Conservation (phyloP, 2,797 vertebrate genomes). For the Sandelia bainsii region DNA sequence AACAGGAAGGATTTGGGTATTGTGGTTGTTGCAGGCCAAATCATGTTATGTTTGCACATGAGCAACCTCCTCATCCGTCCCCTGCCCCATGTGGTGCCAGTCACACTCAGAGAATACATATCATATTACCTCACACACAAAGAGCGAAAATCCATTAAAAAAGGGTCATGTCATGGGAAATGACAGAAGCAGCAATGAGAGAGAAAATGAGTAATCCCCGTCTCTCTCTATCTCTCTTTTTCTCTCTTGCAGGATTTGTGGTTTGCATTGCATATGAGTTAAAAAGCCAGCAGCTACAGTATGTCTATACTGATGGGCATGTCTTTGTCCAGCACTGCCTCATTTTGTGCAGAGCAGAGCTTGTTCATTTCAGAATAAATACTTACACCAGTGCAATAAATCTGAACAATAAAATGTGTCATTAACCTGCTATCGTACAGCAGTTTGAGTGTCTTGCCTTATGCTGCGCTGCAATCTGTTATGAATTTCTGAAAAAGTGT, state of each 20-base stretch:
- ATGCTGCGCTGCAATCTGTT: constrained; percentile 1
- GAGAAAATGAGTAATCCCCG: constrained; percentile 26
- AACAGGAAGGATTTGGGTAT: constrained; percentile 13
- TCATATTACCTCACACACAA: constrained; percentile 58
- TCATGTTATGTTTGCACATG: constrained; percentile 55
- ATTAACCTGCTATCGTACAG: constrained; percentile 1
- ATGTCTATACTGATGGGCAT: constrained; percentile 17
- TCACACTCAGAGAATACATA: constrained; percentile 56
- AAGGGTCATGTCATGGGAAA: constrained; percentile 60
- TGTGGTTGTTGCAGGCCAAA: constrained; percentile 36
- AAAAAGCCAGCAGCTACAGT: constrained; percentile 21
- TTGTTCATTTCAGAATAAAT: constrained; percentile 33
- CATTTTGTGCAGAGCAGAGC: constrained; percentile 18
- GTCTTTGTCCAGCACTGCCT: constrained; percentile 9
- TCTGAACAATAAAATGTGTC: constrained; percentile 22
- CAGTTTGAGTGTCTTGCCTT: neutral
- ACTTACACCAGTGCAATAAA: constrained; percentile 23
- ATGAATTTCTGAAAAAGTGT: constrained; percentile 12
- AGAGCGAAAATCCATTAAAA: constrained; percentile 70
- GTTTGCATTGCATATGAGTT: constrained; percentile 41
- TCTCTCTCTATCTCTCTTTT: neutral
- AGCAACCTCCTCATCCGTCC: constrained; percentile 39
- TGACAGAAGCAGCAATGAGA: constrained; percentile 28
- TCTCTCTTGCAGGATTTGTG: neutral
- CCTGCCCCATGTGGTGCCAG: constrained; percentile 34